Percentiles rank a stretch among this genome's conserved stretches.
phyloP scores from a whole-genome alignment of 2,888 invertebrate species.

The Spatulosminthurus flaviceps region DNA sequence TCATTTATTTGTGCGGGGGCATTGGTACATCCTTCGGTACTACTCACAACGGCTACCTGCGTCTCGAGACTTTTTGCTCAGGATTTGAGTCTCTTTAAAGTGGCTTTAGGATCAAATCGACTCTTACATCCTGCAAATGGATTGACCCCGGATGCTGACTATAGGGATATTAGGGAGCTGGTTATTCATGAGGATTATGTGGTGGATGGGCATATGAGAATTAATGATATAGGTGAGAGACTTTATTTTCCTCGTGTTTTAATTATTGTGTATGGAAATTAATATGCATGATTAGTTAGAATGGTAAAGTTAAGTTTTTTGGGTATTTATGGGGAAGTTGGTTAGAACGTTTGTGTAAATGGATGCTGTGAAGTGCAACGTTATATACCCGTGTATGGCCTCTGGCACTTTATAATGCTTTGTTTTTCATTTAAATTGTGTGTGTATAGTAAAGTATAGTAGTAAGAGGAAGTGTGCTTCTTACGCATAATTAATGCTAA shows the following conservation, averaged over 20 bases:
- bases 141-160: slow-evolving; percentile 55
- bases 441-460: too few species aligned
- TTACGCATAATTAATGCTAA: too few species aligned
- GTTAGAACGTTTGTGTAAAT: background rate
- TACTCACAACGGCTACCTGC: slow-evolving; percentile 61
- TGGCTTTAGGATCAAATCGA: slow-evolving; percentile 53
- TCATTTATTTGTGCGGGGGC: slow-evolving; percentile 60
- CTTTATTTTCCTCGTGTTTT: too few species aligned
- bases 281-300: too few species aligned
- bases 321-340: too few species aligned
- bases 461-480: too few species aligned
- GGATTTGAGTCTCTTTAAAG: slow-evolving; percentile 57
- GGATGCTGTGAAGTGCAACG: background rate
- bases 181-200: slow-evolving; percentile 60
- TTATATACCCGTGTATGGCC: background rate
- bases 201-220: slow-evolving; percentile 55
- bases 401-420: background rate
- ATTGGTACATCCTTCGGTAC: slow-evolving; percentile 47
- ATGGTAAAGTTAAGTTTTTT: too few species aligned
- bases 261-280: slow-evolving; percentile 20
- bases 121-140: slow-evolving; percentile 42
- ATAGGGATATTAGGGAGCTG: slow-evolving; percentile 55
- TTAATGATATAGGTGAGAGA: slow-evolving; percentile 58
- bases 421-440: background rate
- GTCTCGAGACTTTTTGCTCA: slow-evolving; percentile 58